phyloP scores from a whole-genome alignment of 1,140 invertebrate genomes.

The Notospermus geniculatus region DNA sequence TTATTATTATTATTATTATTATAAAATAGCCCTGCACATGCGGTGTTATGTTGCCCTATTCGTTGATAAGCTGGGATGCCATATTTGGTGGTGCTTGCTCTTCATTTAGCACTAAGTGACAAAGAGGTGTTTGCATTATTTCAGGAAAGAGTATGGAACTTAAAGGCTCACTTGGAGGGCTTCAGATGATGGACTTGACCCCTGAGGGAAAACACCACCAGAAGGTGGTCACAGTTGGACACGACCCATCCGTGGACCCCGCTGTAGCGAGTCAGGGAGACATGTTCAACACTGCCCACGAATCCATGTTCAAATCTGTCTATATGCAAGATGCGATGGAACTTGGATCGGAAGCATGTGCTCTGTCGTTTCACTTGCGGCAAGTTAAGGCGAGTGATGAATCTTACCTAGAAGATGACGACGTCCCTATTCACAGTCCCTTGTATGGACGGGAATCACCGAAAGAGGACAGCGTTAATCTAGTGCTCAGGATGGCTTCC shows the following conservation, averaged over 20 bases:
- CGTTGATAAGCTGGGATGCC: too few species aligned
- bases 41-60: too few species aligned
- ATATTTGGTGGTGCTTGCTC: too few species aligned
- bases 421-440: neutral
- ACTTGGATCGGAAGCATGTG: neutral
- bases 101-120: too few species aligned
- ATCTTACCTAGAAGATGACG: too few species aligned
- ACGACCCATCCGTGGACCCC: conserved; percentile 62
- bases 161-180: conserved; percentile 82
- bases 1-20: too few species aligned
- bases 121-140: conserved; percentile 20
- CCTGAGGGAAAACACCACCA: conserved; percentile 79
- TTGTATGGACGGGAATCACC: conserved; percentile 7
- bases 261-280: conserved; percentile 13
- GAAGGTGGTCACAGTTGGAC: conserved; percentile 79
- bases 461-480: conserved; percentile 55
- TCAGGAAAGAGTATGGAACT: conserved; percentile 62
- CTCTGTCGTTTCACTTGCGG: conserved; percentile 1
- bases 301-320: conserved; percentile 28
- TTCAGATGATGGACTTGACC: conserved; percentile 85
- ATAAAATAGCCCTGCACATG: too few species aligned
- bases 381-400: conserved; percentile 3
- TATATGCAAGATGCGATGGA: neutral
- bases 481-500: conserved; percentile 79
- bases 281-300: conserved; percentile 46